A percentile compares a stretch with the other conserved stretches of the same genome.
phyloP scores from a whole-genome alignment of 2,888 invertebrate genomes.

The Euzetes globulus region DNA sequence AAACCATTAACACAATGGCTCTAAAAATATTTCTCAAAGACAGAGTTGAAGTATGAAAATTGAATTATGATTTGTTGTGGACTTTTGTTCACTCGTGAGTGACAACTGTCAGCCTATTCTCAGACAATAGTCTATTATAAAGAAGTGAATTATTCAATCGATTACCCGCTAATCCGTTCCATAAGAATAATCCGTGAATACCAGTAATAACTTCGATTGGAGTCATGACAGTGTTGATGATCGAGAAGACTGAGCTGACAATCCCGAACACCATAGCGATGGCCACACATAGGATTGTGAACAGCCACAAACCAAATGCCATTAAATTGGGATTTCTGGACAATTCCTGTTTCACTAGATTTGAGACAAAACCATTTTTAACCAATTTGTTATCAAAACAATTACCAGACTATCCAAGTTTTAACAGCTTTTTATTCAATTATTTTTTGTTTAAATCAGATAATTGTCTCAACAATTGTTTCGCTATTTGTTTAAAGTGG shows the following conservation, averaged over 20 bases:
- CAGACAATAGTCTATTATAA: too few relatives aligned
- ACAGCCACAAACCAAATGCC: constrained; percentile 66
- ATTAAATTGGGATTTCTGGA: constrained; percentile 58
- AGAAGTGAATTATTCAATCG: neutral
- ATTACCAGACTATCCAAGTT: neutral
- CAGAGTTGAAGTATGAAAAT: neutral
- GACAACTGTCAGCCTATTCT: neutral
- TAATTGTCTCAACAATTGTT: neutral
- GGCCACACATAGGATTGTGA: constrained; percentile 62
- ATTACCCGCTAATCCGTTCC: constrained; percentile 69
- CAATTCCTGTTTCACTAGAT: constrained; percentile 58
- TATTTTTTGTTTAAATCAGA: neutral
- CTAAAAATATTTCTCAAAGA: neutral
- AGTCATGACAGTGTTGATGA: constrained; percentile 69
- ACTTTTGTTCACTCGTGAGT: neutral
- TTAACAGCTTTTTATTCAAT: neutral
- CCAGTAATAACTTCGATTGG: constrained; percentile 61
- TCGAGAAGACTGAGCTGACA: constrained; percentile 64
- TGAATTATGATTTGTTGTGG: neutral
- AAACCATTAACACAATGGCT: neutral
- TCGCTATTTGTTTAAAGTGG: neutral
- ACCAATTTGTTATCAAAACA: neutral
- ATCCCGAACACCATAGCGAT: constrained; percentile 58
- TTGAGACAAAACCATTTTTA: neutral
- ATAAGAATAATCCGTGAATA: constrained; percentile 63